Evolutionary conservation across 2,113 vertebrate species (phyloP).

Genomic region (Coreoperca whiteheadi): DNA sequence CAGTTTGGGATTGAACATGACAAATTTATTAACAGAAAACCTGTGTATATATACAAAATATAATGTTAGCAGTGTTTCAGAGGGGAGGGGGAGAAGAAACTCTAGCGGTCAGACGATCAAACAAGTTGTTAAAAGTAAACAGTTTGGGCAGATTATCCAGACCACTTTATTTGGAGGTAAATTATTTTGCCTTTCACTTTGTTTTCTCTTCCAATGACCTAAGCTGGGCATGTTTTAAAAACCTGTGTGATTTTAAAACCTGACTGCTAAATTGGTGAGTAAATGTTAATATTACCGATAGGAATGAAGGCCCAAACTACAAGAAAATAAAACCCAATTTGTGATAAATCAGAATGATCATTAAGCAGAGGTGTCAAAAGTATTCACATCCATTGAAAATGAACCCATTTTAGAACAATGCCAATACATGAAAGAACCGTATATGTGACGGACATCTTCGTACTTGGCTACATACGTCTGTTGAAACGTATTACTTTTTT

Average conservation of each 20-base stretch:
- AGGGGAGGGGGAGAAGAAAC: too few species aligned
- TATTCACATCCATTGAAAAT: too few species aligned
- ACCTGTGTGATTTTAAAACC: background rate
- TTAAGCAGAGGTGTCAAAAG: too few species aligned
- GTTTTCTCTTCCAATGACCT: background rate
- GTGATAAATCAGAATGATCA: background rate
- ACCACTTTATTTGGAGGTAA: background rate
- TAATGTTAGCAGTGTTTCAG: background rate
- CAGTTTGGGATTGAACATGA: background rate
- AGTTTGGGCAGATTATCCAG: background rate
- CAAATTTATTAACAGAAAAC: too few species aligned
- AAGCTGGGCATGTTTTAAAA: background rate
- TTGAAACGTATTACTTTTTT: too few species aligned
- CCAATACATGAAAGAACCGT: too few species aligned
- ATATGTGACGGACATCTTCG: too few species aligned
- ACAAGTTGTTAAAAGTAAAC: background rate
- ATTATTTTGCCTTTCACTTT: background rate
- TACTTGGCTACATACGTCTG: too few species aligned
- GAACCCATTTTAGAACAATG: too few species aligned
- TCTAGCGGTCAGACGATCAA: background rate
- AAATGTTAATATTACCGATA: background rate
- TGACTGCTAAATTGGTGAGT: background rate
- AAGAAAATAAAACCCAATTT: background rate
- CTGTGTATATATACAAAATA: too few species aligned
- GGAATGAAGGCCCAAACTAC: background rate